phyloP scores from a whole-genome alignment of 2,797 vertebrate species.

The Alcedo quadribrachys region DNA sequence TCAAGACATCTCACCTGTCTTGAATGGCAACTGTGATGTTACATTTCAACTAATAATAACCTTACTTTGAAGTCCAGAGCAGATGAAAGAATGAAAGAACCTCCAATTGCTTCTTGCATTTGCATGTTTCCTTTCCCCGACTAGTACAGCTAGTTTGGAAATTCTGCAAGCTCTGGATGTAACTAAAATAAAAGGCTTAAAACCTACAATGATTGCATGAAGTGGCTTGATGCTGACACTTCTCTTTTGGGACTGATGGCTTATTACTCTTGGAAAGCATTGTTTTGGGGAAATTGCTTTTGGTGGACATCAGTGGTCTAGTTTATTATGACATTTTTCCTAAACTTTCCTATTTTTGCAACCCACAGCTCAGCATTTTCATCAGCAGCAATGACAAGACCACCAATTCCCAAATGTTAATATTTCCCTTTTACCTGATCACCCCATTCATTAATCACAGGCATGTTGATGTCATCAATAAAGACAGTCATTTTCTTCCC shows the following conservation, averaged over 20 bases:
- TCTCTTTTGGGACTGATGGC: not conserved
- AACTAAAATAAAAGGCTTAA: not conserved
- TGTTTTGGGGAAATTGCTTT: not conserved
- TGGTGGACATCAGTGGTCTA: not conserved
- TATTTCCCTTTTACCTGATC: conserved; percentile 81
- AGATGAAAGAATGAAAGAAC: not conserved
- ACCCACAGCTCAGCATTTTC: not conserved
- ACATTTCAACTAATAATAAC: not conserved
- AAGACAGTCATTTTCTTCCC: conserved; percentile 88
- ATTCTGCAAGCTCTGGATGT: not conserved
- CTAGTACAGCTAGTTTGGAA: not conserved
- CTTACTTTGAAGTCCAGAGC: not conserved
- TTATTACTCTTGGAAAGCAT: not conserved
- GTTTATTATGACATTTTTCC: not conserved
- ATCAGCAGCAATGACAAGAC: not conserved
- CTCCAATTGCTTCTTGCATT: not conserved
- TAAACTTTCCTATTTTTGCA: not conserved
- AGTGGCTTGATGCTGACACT: not conserved
- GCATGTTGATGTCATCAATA: conserved; percentile 91
- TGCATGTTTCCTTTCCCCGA: not conserved
- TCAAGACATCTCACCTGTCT: not conserved
- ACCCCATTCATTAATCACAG: conserved; percentile 88
- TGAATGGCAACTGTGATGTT: not conserved
- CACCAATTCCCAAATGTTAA: not conserved
- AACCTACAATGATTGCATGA: not conserved